phyloP scores from a whole-genome alignment of 2,888 invertebrate genomes.

The Trissoscelio sp. region DNA sequence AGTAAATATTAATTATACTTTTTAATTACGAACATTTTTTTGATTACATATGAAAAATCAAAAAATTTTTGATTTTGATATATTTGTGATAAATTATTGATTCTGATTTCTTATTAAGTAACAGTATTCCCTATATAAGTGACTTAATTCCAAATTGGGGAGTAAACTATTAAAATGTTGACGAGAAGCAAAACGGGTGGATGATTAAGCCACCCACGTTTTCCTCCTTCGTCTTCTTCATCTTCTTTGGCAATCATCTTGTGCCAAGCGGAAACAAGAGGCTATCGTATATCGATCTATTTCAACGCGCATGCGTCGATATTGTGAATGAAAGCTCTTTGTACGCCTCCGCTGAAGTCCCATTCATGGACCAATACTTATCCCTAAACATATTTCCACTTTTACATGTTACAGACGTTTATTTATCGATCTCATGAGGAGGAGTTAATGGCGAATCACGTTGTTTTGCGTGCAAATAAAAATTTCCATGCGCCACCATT shows the following conservation, averaged over 20 bases:
- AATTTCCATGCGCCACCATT: too few relatives aligned
- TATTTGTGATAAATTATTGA: too few relatives aligned
- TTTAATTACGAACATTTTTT: too few relatives aligned
- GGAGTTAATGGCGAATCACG: not conserved
- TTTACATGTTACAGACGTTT: slow-evolving; percentile 4
- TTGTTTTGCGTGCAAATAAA: too few relatives aligned
- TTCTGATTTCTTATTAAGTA: too few relatives aligned
- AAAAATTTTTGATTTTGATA: too few relatives aligned
- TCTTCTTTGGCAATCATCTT: slow-evolving; percentile 37
- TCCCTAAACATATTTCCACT: slow-evolving; percentile 46
- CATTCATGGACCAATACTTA: slow-evolving; percentile 76
- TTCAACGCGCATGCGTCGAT: slow-evolving; percentile 74
- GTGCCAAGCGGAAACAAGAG: slow-evolving; percentile 61
- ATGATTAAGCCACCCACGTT: slow-evolving; percentile 34
- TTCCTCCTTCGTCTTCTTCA: slow-evolving; percentile 41
- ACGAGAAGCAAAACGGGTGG: not conserved
- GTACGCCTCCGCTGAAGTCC: slow-evolving; percentile 73
- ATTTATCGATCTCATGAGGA: slow-evolving; percentile 11
- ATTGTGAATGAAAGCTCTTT: slow-evolving; percentile 78
- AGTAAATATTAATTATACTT: too few relatives aligned
- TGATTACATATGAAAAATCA: too few relatives aligned
- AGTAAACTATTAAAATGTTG: slow-evolving; percentile 15
- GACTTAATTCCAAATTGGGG: too few relatives aligned
- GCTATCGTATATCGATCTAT: slow-evolving; percentile 77
- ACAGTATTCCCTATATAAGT: too few relatives aligned